Base-by-base conservation (phyloP, 1,140 invertebrate genomes). In the Stratiolaelaps scimitus region DNA sequence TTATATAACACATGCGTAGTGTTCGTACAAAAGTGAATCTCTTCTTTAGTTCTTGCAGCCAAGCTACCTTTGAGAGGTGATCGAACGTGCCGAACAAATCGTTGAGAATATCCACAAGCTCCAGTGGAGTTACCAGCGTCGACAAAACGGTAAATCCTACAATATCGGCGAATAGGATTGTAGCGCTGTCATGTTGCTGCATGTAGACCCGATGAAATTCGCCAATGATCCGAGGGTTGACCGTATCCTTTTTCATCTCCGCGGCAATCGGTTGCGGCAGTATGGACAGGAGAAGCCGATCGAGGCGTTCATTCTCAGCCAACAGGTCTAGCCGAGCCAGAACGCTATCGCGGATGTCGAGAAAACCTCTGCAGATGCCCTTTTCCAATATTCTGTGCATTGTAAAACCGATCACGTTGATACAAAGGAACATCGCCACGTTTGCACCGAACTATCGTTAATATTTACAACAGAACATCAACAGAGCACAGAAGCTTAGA, bases 61-160 rank as follows among this genome's bases (percentile, higher is more conserved):
- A 23, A 13, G 47, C 4, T 75, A 90, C 88, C 80, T 91, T 88
- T 17, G 93, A 93, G 66, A 98, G 87, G 75, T 93, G 88, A 80
- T 98, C 94, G 76, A 98, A 98, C 70, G 92, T 81, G 1, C 92
- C 92, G 72, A 97, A 98, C 0, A 98, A 81, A 76, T 97, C 92
- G 73, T 98, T 98, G 0, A 98, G 78, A 0, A 92, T 91, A 76
- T 87, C 87, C 0, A 98, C 94, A 17, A 98, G 77, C 75, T 97
- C 92, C 6, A 90, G 91, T 17, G 94, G 92, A 29, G 87, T 89
- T 65, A 95, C 81, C 71, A 88, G 83, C 68, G 92, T 91, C 0
- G 91, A 93, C 2, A 98, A 78, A 0, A 89, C 88, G 0, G 94
- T 98, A 74, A 98, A 98, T 75, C 95, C 95, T 44, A 96, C 93